Evolutionary conservation across 1,140 invertebrate species (phyloP).

Genomic region (Dreissena polymorpha): DNA sequence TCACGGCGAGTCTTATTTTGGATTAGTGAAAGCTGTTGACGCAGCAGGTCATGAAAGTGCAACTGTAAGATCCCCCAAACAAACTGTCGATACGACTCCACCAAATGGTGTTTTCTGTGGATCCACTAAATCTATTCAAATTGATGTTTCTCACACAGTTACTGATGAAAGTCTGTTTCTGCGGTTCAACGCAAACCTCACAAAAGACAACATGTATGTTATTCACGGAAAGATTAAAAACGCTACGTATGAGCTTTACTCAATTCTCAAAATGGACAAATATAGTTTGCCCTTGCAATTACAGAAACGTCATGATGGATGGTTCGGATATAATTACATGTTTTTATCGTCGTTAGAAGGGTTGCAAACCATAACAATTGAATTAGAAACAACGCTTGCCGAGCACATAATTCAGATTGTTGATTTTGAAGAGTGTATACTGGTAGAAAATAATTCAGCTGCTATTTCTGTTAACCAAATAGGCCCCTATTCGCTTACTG

Average conservation of each 20-base stretch:
- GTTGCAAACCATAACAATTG: no score
- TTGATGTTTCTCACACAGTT: neutral
- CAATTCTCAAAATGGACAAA: neutral
- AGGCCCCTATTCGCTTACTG: no score
- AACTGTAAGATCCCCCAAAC: slow-evolving; percentile 12
- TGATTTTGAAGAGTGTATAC: no score
- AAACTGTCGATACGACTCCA: slow-evolving; percentile 51
- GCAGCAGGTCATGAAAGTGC: slow-evolving; percentile 50
- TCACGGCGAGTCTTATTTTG: slow-evolving; percentile 42
- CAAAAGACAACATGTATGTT: neutral
- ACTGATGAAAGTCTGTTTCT: neutral
- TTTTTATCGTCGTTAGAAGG: no score
- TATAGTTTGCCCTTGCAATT: no score
- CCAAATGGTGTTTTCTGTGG: slow-evolving; percentile 24
- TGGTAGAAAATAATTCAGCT: no score
- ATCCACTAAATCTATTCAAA: neutral
- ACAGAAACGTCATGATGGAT: no score
- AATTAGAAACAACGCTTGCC: no score
- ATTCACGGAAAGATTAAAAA: neutral
- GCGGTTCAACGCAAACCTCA: neutral
- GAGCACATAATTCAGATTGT: no score
- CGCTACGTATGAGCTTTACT: neutral
- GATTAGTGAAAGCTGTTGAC: slow-evolving; percentile 53
- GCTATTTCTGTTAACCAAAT: no score
- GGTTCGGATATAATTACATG: no score